A percentile compares a stretch with the other conserved stretches of the same genome.
Conservation (phyloP, 2,797 vertebrate genomes). For the Myiotriccus ornatus region DNA sequence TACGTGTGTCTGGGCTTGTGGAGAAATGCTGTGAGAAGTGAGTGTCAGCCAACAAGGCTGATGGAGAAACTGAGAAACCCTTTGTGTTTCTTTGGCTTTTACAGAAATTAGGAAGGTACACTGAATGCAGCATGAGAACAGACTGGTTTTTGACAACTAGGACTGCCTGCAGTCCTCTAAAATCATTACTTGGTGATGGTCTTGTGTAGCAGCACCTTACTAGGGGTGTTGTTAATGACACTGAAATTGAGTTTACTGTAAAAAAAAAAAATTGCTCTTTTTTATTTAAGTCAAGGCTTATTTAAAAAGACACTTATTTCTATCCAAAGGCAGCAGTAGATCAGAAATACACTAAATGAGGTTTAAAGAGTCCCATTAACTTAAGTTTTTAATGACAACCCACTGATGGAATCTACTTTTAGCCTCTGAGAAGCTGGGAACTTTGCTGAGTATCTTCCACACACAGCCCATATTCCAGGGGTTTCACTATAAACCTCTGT, state of each 20-base stretch:
- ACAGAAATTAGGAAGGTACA: background rate
- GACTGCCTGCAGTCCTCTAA: background rate
- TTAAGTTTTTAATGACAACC: background rate
- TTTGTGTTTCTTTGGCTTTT: background rate
- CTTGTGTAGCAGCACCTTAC: background rate
- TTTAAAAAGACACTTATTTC: background rate
- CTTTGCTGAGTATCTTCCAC: background rate
- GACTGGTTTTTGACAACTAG: background rate
- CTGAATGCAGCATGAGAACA: background rate
- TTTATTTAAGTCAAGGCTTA: background rate
- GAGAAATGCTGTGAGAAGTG: background rate
- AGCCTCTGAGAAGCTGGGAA: background rate
- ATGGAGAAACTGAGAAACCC: background rate
- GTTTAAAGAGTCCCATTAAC: background rate
- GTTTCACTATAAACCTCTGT: background rate
- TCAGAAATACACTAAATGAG: background rate
- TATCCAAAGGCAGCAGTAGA: background rate
- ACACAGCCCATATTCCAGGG: background rate
- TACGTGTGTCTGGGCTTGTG: fast-evolving
- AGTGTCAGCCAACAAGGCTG: background rate
- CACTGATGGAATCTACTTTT: background rate
- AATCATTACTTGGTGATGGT: background rate
- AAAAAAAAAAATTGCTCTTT: background rate
- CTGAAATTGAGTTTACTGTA: background rate
- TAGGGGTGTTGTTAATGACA: background rate